Percentiles rank a stretch among this genome's conserved stretches.
phyloP scores from a whole-genome alignment of 2,797 vertebrate genomes.

The Crocidura indochinensis region DNA sequence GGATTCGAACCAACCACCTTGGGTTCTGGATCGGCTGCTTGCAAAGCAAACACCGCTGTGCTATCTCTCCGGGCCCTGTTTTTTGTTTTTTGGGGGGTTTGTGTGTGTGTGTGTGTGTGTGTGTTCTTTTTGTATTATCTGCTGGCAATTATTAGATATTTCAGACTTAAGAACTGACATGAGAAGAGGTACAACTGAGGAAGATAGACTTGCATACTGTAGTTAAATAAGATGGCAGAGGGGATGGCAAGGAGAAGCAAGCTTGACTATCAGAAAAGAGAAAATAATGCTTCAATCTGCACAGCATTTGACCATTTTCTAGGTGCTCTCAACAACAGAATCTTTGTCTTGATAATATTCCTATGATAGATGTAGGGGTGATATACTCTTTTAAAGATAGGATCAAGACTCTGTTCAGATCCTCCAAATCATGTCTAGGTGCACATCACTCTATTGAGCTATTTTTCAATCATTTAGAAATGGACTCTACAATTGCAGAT shows the following conservation, averaged over 20 bases:
- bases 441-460: not conserved
- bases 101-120: too few relatives aligned
- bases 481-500: fast-evolving
- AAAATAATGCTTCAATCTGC: not conserved
- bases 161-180: not conserved
- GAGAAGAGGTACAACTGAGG: not conserved
- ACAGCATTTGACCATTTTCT: not conserved
- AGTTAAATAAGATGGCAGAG: not conserved
- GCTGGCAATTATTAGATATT: not conserved
- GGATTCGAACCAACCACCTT: too few relatives aligned
- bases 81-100: too few relatives aligned
- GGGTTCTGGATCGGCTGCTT: too few relatives aligned
- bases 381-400: not conserved
- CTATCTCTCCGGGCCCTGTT: too few relatives aligned
- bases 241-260: not conserved
- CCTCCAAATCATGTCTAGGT: not conserved
- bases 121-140: not conserved
- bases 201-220: not conserved
- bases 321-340: not conserved
- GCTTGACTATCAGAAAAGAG: not conserved
- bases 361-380: not conserved
- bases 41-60: too few relatives aligned
- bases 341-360: not conserved
- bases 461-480: not conserved
- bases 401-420: constrained; percentile 27